These are phyloP conservation scores for Nephrocerus scutellatus DNA, from an alignment of 2,888 invertebrate species.

Conservation along the genomic window DNA sequence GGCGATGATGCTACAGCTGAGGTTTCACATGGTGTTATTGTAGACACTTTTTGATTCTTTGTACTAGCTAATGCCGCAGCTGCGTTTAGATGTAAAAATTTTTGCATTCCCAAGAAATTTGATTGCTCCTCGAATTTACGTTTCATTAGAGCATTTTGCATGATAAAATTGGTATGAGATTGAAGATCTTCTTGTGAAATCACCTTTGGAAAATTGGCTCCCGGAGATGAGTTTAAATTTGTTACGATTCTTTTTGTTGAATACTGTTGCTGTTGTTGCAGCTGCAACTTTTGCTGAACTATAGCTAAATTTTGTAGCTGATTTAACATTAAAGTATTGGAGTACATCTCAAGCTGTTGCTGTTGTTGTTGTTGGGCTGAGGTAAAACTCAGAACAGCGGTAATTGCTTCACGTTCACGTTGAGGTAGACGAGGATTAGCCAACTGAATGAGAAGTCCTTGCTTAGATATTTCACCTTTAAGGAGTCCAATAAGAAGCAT, in stretches of 20 bases:
- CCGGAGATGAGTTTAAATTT: constrained; percentile 15
- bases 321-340: constrained; percentile 37
- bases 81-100: constrained; percentile 34
- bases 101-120: constrained; percentile 29
- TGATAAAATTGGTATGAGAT: constrained; percentile 40
- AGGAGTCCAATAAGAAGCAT: constrained; percentile 31
- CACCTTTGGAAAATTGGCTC: too few relatives aligned
- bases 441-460: constrained; percentile 39
- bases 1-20: too few relatives aligned
- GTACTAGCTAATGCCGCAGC: constrained; percentile 23
- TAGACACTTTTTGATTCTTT: constrained; percentile 11
- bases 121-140: constrained; percentile 42
- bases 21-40: too few relatives aligned
- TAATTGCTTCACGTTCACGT: constrained; percentile 42
- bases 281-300: constrained; percentile 38
- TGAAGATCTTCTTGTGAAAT: constrained; percentile 41
- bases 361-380: constrained; percentile 41
- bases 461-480: constrained; percentile 42
- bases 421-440: constrained; percentile 39
- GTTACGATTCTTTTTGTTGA: constrained; percentile 12
- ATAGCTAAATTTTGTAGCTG: constrained; percentile 42
- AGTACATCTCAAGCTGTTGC: constrained; percentile 37
- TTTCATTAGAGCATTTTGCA: constrained; percentile 45
- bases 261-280: constrained; percentile 21
- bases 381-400: constrained; percentile 42